Base-by-base conservation (phyloP, 2,113 vertebrate genomes). In the Echinops telfairi region DNA sequence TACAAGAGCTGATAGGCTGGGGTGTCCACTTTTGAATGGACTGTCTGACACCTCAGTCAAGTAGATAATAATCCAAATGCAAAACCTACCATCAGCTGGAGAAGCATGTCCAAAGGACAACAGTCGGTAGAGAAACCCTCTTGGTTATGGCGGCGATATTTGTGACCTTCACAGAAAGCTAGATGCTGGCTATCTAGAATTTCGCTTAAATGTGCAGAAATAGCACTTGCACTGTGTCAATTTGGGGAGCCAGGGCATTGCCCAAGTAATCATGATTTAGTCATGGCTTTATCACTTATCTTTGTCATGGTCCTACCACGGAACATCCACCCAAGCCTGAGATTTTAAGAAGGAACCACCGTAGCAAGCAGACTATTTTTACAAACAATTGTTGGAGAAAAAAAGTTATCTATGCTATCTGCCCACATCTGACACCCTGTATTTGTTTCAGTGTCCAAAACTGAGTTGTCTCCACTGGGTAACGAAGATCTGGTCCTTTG, bases 21-120 rank as follows among this genome's bases (percentile, higher is more conserved):
- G 76, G 22, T 93, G 91, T 29, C 66, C 81, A 88, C 86, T 82
- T 76, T 94, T n/a, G 64, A 70, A 73, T 77, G 20, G 53, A 31
- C 58, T 64, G 36, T 71, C 88, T 93, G 66, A 60, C 47, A 62
- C 36, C 79, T 6, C 0, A 22, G 14, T 62, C 3, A 22, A 11
- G 68, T 11, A 91, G 73, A 27, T 86, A 43, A 89, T 89, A 60
- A 93, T 60, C 68, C 83, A 68, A 85, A 81, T 25, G 43, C 66
- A 84, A 57, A 92, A 77, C 14, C 31, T 57, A 66, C 60, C 64
- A 57, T 36, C 4, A 23, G 29, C 68, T 83, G 85, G 73, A 84
- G 47, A 90, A 15, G 27, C 66, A 60, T 57, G 43, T 4, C 62
- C 22, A 31, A 33, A 36, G 3, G 68, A 19, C 47, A 64, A 15